Evolutionary conservation across 2,797 vertebrate genomes (phyloP).

Genomic region (Phrynocephalus forsythii): DNA sequence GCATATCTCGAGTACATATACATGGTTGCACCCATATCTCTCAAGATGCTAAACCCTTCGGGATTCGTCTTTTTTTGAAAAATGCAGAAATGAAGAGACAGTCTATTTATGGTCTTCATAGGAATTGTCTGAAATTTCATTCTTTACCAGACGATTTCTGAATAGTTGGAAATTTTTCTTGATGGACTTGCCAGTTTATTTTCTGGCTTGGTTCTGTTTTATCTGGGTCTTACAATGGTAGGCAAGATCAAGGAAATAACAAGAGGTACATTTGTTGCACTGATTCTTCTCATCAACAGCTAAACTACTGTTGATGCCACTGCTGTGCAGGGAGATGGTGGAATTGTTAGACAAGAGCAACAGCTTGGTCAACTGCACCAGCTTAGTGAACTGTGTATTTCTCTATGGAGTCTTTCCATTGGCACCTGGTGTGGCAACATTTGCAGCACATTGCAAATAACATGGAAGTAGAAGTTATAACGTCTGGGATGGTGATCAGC

Average conservation of each 20-base stretch:
- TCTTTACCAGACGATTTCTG: slow-evolving; percentile 88
- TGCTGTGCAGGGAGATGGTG: slow-evolving; percentile 95
- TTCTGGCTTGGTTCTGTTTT: slow-evolving; percentile 95
- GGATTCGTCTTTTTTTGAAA: slow-evolving; percentile 91
- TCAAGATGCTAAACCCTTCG: slow-evolving; percentile 93
- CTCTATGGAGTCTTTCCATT: slow-evolving; percentile 96
- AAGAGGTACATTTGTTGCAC: slow-evolving; percentile 88
- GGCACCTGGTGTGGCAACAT: slow-evolving; percentile 96
- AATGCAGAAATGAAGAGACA: slow-evolving; percentile 91
- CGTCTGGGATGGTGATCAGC: slow-evolving; percentile 97
- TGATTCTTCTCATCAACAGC: slow-evolving; percentile 94
- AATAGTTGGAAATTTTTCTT: slow-evolving; percentile 91
- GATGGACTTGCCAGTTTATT: slow-evolving; percentile 95
- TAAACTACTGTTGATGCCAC: slow-evolving; percentile 94
- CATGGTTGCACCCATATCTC: slow-evolving; percentile 94
- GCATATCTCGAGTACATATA: slow-evolving; percentile 98
- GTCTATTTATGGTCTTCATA: slow-evolving; percentile 94
- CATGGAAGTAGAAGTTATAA: slow-evolving; percentile 95
- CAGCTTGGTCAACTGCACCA: slow-evolving; percentile 87
- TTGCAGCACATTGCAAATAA: slow-evolving; percentile 91
- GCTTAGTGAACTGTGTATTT: slow-evolving; percentile 96
- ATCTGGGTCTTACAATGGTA: slow-evolving; percentile 96
- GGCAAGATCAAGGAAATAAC: slow-evolving; percentile 92
- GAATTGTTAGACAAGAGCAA: slow-evolving; percentile 87
- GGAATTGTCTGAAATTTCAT: slow-evolving; percentile 92